Evolutionary conservation across 2,113 vertebrate genomes (phyloP), one percentile per base, ranked within the genome.

Genomic region (Heloderma charlesbogerti): DNA sequence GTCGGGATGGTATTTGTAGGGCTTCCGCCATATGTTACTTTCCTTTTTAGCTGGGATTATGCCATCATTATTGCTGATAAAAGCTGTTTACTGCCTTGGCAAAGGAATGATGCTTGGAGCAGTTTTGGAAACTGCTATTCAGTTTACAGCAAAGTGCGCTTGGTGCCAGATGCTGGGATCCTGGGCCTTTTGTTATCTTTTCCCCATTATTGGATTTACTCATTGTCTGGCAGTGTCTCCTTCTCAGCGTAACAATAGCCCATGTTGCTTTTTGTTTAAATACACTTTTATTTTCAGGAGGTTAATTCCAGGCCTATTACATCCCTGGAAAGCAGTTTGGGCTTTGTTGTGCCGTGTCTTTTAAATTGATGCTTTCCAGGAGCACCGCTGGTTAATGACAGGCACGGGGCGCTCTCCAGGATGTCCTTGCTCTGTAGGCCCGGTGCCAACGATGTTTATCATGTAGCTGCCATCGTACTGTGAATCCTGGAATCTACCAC

Each of bases 11-110:
- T 98, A 98, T 98, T 99, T 98, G 98, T 98, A 98, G 98, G 98
- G 98, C 98, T 98, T 97, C 98, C 98, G 98, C 99, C 99, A 99
- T 99, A 99, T 99, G 99, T 98, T 99, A 97, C 98, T 98, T 98
- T 98, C 98, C 98, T 99, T 98, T 99, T 99, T 99, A 98, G 98
- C 98, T 99, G 98, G 98, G 99, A 99, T 99, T 99, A 99, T 99
- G 98, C 98, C 98, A 99, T 99, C 98, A 98, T 99, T 99, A 99
- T 99, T 99, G 99, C 99, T 99, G 99, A 99, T 99, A 99, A 99
- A 99, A 99, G 98, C 99, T 99, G 99, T 99, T 99, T 99, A 99
- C 98, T 98, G 98, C 98, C 98, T 99, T 99, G 99, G 99, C 99
- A 98, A 96, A 98, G 98, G 98, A 98, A 98, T 97, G 98, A 98